Base-by-base conservation (phyloP, 1,140 invertebrate species). In the Drosophila orosa region DNA sequence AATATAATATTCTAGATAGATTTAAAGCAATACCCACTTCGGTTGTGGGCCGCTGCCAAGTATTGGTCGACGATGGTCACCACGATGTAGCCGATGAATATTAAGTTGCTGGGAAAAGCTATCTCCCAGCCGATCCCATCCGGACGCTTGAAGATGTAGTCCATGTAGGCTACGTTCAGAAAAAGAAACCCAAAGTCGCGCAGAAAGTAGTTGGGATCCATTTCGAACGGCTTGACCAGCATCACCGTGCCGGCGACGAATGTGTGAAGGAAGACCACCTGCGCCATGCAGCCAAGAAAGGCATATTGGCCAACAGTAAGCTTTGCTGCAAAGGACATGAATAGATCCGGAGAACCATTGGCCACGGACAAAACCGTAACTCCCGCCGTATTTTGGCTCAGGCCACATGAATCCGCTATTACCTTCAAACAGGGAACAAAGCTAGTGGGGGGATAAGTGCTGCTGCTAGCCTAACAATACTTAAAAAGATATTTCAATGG, bases 361-460 rank as follows among this genome's bases (percentile, higher is more conserved):
- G 96, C 96, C 90, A 97, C 95, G 1, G 96, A 95, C 77, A 97
- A 82, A 71, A 97, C 93, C 25, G 95, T 97, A 8, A 96, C 95
- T 19, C 96, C 96, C 15, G 96, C 96, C 74, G 96, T 93, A 90
- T 95, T 96, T 74, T 96, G 95, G 60, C 95, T 96, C 27, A 97
- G 91, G 45, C 92, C 92, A 40, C 96, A 83, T 13, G 94, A 92
- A 62, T 93, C 92, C 0, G 95, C 93, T 37, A 97, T 95, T 5
- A 94, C 93, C 44, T 94, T 92, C 24, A 97, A 84, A n/a, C 94
- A 93, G 40, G 95, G 95, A 90, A 95, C 95, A 76, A 96, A 95
- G 74, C 95, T 95, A 80, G 0, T 13, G 7, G 2, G 2, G 0
- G 1, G 5, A 39, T 8, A 22, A 1, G n/a, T 10, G 1, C 5